Evolutionary conservation across 2,113 vertebrate species (phyloP).

Genomic region (Elachura formosa): DNA sequence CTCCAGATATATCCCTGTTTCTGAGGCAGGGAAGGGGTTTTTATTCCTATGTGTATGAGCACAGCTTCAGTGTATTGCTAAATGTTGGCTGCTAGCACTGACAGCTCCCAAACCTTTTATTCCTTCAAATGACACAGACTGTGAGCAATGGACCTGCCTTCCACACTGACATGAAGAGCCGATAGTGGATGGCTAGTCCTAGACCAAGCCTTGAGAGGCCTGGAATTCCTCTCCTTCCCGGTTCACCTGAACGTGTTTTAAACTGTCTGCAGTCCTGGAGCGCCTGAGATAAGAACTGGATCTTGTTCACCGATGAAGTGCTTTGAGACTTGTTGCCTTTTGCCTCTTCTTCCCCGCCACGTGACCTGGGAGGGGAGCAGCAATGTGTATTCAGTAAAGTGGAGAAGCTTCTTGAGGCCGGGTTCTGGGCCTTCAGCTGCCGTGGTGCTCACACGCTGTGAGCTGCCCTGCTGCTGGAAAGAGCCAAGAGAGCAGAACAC

Average conservation of each 20-base stretch:
- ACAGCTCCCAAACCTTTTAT: slow-evolving; percentile 20
- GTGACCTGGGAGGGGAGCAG: neutral
- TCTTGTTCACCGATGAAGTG: slow-evolving; percentile 40
- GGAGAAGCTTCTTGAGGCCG: neutral
- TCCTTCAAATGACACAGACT: slow-evolving; percentile 6
- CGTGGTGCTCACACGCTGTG: neutral
- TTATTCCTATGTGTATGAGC: neutral
- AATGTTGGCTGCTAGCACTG: slow-evolving; percentile 20
- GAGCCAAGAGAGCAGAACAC: neutral
- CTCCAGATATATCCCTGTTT: neutral
- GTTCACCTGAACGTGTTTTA: neutral
- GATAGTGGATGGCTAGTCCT: neutral
- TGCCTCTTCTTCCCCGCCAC: neutral
- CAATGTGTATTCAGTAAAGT: neutral
- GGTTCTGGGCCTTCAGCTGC: neutral
- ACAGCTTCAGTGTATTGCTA: slow-evolving; percentile 36
- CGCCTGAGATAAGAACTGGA: slow-evolving; percentile 29
- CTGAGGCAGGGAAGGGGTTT: neutral
- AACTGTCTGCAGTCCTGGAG: slow-evolving; percentile 30
- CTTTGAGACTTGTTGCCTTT: slow-evolving; percentile 61
- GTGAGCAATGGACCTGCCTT: slow-evolving; percentile 43
- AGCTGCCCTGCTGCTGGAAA: neutral
- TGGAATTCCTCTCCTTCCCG: neutral
- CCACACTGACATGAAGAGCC: slow-evolving; percentile 1
- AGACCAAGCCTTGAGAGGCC: neutral